Conservation (phyloP, 2,888 invertebrate genomes). For the Scaeva pyrastri region DNA sequence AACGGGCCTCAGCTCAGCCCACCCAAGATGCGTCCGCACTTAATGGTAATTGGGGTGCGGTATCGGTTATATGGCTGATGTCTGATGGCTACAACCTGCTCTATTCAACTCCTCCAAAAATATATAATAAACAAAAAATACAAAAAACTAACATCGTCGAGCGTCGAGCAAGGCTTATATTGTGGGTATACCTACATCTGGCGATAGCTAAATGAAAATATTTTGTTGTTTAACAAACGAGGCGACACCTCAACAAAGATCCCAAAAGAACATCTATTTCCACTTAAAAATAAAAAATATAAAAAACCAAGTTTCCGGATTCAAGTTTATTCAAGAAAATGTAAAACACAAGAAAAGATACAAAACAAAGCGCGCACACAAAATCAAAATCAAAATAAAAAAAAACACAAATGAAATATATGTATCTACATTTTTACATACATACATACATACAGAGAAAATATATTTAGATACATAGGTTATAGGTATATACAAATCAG, state of each 20-base stretch:
- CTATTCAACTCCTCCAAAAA: constrained; percentile 61
- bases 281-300: constrained; percentile 63
- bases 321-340: constrained; percentile 75
- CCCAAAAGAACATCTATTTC: constrained; percentile 72
- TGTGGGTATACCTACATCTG: constrained; percentile 30
- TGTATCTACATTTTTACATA: background rate
- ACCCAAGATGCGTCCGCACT: constrained; percentile 73
- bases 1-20: constrained; percentile 57
- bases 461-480: no score
- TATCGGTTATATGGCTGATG: constrained; percentile 34
- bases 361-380: constrained; percentile 65
- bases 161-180: background rate
- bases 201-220: constrained; percentile 75
- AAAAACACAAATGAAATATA: constrained; percentile 28
- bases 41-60: constrained; percentile 75
- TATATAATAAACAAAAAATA: constrained; percentile 7
- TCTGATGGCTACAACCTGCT: constrained; percentile 65
- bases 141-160: background rate
- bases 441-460: background rate
- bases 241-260: constrained; percentile 76
- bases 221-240: constrained; percentile 76
- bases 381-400: constrained; percentile 12
- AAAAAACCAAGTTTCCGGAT: constrained; percentile 72
- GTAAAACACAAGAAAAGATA: constrained; percentile 70
- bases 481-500: no score